Percentiles rank a stretch among this genome's conserved stretches.
phyloP scores from a whole-genome alignment of 2,888 invertebrate genomes.

The Galerucella calmariensis region DNA sequence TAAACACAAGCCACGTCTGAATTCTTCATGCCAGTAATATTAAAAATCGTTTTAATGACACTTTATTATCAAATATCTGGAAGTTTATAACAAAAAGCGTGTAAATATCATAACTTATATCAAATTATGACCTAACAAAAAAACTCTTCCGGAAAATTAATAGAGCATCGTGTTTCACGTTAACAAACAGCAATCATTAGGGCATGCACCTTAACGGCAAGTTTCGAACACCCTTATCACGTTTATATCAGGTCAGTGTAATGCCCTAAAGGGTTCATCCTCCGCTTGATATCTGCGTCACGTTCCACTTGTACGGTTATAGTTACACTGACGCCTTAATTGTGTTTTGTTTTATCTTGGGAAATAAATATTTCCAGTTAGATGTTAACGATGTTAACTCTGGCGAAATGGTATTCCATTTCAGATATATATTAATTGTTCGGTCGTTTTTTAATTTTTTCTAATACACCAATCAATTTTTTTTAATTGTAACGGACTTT shows the following conservation, averaged over 20 bases:
- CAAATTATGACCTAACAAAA: not conserved
- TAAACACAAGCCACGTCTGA: too few species aligned
- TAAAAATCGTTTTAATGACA: too few species aligned
- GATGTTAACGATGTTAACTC: conserved; percentile 1
- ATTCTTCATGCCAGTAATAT: too few species aligned
- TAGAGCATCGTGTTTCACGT: not conserved
- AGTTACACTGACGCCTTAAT: conserved; percentile 14
- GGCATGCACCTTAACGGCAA: conserved; percentile 2
- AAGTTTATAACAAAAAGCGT: not conserved
- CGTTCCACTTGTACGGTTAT: conserved; percentile 18
- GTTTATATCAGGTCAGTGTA: conserved; percentile 15
- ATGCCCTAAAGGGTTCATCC: conserved; percentile 22
- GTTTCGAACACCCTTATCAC: conserved; percentile 14
- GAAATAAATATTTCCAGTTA: conserved; percentile 14
- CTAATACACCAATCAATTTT: not conserved
- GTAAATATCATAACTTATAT: not conserved
- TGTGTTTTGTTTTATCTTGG: conserved; percentile 14
- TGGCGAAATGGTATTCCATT: not conserved
- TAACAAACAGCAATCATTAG: not conserved
- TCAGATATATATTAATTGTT: not conserved
- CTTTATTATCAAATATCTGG: too few species aligned
- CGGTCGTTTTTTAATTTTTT: not conserved
- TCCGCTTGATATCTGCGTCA: conserved; percentile 19
- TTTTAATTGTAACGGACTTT: too few species aligned
- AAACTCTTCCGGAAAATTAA: not conserved